Conservation (phyloP, 2,113 vertebrate genomes). For the Tiliqua scincoides region DNA sequence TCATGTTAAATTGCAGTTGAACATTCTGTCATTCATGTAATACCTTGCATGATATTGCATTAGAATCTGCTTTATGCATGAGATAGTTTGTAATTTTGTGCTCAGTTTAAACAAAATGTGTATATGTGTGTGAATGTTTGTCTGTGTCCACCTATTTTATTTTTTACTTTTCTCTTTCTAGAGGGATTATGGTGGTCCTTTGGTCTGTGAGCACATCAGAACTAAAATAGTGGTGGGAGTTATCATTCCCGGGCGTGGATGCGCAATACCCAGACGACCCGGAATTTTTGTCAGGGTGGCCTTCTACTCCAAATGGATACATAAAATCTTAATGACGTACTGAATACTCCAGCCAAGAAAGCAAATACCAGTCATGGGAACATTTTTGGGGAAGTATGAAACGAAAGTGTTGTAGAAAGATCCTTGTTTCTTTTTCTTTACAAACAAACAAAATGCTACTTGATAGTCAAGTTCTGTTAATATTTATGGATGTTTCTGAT, state of each 20-base stretch:
- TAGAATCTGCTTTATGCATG: neutral
- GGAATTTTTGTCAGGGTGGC: constrained; percentile 94
- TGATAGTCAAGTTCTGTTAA: constrained; percentile 75
- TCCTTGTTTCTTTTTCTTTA: constrained; percentile 35
- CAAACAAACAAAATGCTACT: constrained; percentile 61
- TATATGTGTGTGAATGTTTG: neutral
- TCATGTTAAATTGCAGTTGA: neutral
- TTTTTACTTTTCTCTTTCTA: constrained; percentile 61
- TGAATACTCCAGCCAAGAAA: constrained; percentile 45
- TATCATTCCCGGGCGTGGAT: constrained; percentile 93
- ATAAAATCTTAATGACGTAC: constrained; percentile 88
- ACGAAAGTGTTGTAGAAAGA: constrained; percentile 64
- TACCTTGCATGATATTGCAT: neutral
- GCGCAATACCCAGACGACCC: constrained; percentile 89
- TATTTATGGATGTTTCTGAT: constrained; percentile 76
- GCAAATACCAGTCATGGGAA: constrained; percentile 37
- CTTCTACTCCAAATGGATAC: constrained; percentile 94
- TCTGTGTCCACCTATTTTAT: neutral
- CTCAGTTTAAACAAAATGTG: neutral
- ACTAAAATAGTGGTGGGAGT: constrained; percentile 92
- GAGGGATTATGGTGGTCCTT: constrained; percentile 95
- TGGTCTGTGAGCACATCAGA: constrained; percentile 93
- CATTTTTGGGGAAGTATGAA: constrained; percentile 59
- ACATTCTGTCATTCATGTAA: neutral
- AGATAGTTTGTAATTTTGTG: neutral